A percentile compares a stretch with the other conserved stretches of the same genome.
Conservation (phyloP, 2,888 invertebrate genomes). For the Acanthacorydalis orientalis region DNA sequence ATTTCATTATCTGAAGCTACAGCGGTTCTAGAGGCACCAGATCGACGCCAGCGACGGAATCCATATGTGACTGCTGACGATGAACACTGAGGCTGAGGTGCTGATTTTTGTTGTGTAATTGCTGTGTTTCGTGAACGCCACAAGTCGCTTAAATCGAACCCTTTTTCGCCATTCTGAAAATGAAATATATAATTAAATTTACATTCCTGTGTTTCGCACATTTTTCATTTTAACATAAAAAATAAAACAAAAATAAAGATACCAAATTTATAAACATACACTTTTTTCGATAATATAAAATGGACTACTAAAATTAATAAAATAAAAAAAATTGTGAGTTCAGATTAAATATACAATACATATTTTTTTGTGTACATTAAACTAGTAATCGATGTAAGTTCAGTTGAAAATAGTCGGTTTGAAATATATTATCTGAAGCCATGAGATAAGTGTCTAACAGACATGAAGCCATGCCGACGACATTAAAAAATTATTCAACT, state of each 20-base stretch:
- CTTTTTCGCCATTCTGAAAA: conserved; percentile 22
- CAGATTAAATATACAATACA: too few species aligned
- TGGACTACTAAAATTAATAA: too few species aligned
- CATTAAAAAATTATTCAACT: too few species aligned
- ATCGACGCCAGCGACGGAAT: conserved; percentile 20
- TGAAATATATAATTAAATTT: too few species aligned
- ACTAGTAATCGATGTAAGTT: neutral
- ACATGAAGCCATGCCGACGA: too few species aligned
- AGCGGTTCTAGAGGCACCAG: conserved; percentile 9
- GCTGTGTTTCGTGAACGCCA: conserved; percentile 20
- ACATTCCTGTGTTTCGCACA: too few species aligned
- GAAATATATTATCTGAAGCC: neutral
- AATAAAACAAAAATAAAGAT: too few species aligned
- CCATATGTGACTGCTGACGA: conserved; percentile 13
- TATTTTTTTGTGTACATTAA: neutral
- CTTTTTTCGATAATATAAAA: too few species aligned
- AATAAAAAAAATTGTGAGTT: too few species aligned
- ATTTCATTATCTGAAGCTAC: conserved; percentile 13
- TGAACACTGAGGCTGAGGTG: neutral
- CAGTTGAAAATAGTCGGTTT: neutral
- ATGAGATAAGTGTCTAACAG: too few species aligned
- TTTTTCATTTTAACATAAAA: too few species aligned
- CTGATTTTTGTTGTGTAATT: neutral
- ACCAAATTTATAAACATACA: neutral
- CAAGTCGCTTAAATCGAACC: conserved; percentile 22